Base-by-base conservation (phyloP, 2,113 vertebrate genomes). In the Tauraco erythrolophus region DNA sequence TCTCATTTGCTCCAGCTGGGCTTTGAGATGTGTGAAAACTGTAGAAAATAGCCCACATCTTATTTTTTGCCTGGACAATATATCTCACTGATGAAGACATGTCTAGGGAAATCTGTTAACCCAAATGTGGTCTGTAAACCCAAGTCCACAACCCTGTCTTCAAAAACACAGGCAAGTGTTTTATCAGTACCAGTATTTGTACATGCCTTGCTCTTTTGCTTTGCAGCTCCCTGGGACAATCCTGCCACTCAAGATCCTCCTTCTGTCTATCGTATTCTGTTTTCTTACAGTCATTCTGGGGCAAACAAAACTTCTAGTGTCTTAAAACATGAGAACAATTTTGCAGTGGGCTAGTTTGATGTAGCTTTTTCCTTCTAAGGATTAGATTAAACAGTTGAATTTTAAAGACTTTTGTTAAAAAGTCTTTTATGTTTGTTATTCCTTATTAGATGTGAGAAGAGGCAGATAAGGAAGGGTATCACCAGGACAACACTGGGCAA, bases 61-160 rank as follows among this genome's bases (percentile, higher is more conserved):
- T 78, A 28, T 60, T 91, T 92, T 91, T 82, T 72, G 57, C 31
- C 22, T 61, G 48, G n/a, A 82, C 31, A 86, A 89, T 56, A 84
- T 95, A 93, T 94, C 88, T 96, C 50, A 65, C 2, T 71, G 81
- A 91, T 94, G 80, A 96, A 82, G 87, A 76, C 57, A 88, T 45
- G 87, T 89, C 95, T 94, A 79, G 74, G 39, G 31, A 93, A 82
- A 93, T 71, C n/a, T 51, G 4, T 81, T 89, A 68, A 92, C 33
- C n/a, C 39, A 78, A 81, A 84, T 82, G 24, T 88, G 39, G 18
- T 94, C n/a, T n/a, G n/a, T 84, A 88, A 91, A 87, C 5, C 33
- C 28, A 37, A 24, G 57, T 84, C 77, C 4, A 3, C 45, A 76
- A 19, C 45, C 45, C 22, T 57, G 69, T 71, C 65, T 94, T 68